Percentiles rank a stretch among this genome's conserved stretches.
These are phyloP conservation scores for Enteromius fasciolatus DNA, from an alignment of 2,797 vertebrate genomes.

Conservation along the genomic window DNA sequence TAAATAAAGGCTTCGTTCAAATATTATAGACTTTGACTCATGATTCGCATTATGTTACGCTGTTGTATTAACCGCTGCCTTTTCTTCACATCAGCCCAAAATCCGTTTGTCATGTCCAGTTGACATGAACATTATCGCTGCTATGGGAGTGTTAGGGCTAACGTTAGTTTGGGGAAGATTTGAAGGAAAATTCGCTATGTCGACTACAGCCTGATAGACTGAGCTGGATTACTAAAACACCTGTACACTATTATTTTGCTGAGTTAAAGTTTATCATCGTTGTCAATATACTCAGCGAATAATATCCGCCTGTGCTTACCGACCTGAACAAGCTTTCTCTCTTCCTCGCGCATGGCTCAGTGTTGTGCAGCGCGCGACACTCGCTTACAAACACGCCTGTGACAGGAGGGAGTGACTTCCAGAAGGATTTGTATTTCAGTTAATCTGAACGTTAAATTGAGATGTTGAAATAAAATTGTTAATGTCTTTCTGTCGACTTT, in stretches of 20 bases:
- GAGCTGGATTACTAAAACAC: background rate
- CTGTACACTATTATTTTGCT: background rate
- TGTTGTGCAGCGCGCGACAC: background rate
- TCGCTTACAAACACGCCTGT: background rate
- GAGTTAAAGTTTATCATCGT: background rate
- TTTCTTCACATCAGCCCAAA: background rate
- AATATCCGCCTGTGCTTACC: conserved; percentile 25
- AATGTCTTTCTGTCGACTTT: background rate
- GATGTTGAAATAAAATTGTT: background rate
- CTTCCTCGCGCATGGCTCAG: conserved; percentile 4
- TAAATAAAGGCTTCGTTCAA: background rate
- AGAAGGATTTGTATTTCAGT: background rate
- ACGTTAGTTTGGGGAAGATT: background rate
- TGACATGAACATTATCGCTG: background rate
- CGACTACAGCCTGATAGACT: background rate
- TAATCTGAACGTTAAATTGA: background rate
- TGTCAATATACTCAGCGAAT: conserved; percentile 4
- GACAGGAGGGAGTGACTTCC: background rate
- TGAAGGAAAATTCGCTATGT: conserved; percentile 6
- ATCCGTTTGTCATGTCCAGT: background rate
- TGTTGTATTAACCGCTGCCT: background rate
- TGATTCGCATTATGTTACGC: too few species aligned
- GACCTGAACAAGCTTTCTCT: background rate
- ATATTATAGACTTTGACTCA: background rate
- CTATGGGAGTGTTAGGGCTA: background rate